Evolutionary conservation across 1,140 invertebrate species (phyloP).

Genomic region (Parapsyche elsis): DNA sequence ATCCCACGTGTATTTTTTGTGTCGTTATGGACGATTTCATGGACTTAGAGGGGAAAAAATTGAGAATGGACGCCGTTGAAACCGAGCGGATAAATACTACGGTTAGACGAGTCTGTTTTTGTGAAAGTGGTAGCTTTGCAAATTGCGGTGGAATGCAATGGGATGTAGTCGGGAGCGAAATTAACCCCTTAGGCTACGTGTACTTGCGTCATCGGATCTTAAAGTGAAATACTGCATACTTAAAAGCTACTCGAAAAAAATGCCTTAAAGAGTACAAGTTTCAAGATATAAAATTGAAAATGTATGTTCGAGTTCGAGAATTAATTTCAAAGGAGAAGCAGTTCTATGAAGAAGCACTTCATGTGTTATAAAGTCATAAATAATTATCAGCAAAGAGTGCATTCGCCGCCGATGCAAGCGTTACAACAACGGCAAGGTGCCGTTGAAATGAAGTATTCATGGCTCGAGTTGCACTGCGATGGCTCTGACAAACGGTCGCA

Average conservation of each 20-base stretch:
- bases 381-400: no score
- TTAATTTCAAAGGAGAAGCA: no score
- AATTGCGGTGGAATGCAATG: not conserved
- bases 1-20: not conserved
- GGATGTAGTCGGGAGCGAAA: no score
- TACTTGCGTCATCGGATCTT: not conserved
- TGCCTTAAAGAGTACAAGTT: no score
- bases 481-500: constrained; percentile 33
- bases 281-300: no score
- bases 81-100: not conserved
- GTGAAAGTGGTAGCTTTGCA: not conserved
- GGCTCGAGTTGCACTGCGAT: not conserved
- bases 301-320: no score
- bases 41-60: not conserved
- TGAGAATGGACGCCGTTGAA: not conserved
- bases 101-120: not conserved
- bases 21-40: constrained; percentile 12
- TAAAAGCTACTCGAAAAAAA: not conserved
- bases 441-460: constrained; percentile 15
- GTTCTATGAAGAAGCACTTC: no score
- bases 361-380: no score
- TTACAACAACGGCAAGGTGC: no score
- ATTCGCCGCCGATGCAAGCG: no score
- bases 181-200: no score
- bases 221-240: not conserved